These are phyloP conservation scores for Microcebus lehilahytsara DNA, from an alignment of 2,113 vertebrate genomes.

Conservation along the genomic window DNA sequence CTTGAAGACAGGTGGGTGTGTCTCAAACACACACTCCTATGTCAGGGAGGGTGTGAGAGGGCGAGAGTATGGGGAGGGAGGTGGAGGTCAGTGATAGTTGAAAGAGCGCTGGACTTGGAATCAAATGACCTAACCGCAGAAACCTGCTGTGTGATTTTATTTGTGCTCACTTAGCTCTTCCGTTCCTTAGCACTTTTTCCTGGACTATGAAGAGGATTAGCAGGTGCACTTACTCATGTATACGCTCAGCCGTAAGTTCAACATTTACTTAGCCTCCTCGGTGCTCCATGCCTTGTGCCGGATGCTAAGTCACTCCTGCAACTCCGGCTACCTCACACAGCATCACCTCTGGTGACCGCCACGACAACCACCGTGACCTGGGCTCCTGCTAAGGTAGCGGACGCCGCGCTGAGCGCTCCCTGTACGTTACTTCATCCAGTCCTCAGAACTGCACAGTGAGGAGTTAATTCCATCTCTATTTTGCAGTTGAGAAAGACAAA, in stretches of 20 bases:
- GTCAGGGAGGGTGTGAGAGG: background rate
- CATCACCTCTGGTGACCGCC: no score
- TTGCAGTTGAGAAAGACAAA: background rate
- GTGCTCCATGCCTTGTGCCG: background rate
- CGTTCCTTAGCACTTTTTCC: background rate
- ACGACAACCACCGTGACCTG: fast-evolving
- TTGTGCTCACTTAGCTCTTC: background rate
- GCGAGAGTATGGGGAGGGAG: background rate
- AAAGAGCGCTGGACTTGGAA: background rate
- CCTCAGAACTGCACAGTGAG: background rate
- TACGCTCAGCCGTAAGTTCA: background rate
- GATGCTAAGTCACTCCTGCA: background rate
- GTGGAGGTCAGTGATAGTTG: background rate
- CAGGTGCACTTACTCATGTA: background rate
- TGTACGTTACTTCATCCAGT: background rate
- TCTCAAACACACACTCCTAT: background rate
- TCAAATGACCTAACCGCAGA: background rate
- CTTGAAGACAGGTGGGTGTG: background rate
- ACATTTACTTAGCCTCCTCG: background rate
- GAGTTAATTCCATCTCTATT: background rate
- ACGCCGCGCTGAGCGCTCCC: fast-evolving
- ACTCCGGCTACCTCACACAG: background rate
- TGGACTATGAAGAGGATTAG: background rate
- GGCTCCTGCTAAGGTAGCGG: background rate
- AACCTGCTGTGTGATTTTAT: background rate